phyloP scores from a whole-genome alignment of 2,797 vertebrate genomes.

The Antrozous pallidus region DNA sequence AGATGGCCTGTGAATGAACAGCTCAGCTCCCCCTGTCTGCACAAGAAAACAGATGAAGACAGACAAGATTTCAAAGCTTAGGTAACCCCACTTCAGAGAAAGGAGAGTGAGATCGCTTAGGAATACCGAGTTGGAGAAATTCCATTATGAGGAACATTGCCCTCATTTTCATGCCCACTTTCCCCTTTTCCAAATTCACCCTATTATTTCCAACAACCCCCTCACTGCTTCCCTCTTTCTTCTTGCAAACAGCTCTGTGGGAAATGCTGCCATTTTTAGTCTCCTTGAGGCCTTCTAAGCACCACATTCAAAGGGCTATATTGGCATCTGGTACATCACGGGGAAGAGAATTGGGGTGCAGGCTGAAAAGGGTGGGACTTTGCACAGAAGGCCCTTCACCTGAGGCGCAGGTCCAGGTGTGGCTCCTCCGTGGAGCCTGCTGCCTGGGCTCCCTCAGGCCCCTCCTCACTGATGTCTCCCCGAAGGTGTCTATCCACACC shows the following conservation, averaged over 20 bases:
- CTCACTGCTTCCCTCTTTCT: slow-evolving; percentile 37
- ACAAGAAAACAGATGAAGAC: background rate
- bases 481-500: too few relatives aligned
- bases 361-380: background rate
- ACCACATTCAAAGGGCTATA: slow-evolving; percentile 71
- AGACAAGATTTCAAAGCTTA: background rate
- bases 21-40: too few relatives aligned
- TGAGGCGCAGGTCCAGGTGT: background rate
- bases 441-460: background rate
- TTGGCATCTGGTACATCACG: slow-evolving; percentile 44
- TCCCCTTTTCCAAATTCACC: slow-evolving; percentile 36
- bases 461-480: background rate
- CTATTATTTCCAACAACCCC: slow-evolving; percentile 69
- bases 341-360: background rate
- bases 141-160: background rate
- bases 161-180: background rate
- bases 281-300: slow-evolving; percentile 66
- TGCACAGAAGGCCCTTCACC: background rate
- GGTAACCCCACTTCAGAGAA: background rate
- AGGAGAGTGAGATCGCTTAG: background rate
- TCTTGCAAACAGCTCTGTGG: slow-evolving; percentile 68
- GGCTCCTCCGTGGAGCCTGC: background rate
- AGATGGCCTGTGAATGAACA: too few relatives aligned
- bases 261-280: slow-evolving; percentile 73
- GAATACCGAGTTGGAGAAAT: background rate